Evolutionary conservation across 2,888 invertebrate genomes (phyloP).

Genomic region (Candidula unifasciata): DNA sequence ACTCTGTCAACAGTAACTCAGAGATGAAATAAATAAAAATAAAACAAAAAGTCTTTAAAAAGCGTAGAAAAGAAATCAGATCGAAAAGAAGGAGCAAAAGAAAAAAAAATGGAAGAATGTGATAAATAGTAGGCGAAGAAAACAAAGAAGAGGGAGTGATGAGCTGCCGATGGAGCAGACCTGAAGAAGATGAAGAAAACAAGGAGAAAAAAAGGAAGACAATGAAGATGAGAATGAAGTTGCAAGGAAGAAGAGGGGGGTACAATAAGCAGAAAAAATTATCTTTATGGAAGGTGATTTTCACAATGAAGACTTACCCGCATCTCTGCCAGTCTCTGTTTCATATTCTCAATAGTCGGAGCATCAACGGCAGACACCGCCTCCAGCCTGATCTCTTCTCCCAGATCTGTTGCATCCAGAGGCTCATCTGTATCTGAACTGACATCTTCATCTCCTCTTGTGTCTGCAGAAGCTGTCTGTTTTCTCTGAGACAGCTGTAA

Average conservation of each 20-base stretch:
- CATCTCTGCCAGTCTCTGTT: conserved; percentile 71
- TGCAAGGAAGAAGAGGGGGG: background rate
- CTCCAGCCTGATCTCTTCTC: conserved; percentile 54
- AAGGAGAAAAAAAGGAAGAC: background rate
- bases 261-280: background rate
- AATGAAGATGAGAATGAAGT: background rate
- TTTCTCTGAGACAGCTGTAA: background rate
- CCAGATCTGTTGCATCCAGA: conserved; percentile 60
- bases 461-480: background rate
- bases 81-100: too few relatives aligned
- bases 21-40: too few relatives aligned
- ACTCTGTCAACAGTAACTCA: too few relatives aligned
- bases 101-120: too few relatives aligned
- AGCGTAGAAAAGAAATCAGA: too few relatives aligned
- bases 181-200: background rate
- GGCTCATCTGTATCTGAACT: conserved; percentile 67
- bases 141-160: too few relatives aligned
- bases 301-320: conserved; percentile 61
- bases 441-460: conserved; percentile 56
- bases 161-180: too few relatives aligned
- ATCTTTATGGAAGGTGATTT: background rate
- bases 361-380: conserved; percentile 65
- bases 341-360: conserved; percentile 69
- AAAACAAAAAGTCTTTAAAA: too few relatives aligned
- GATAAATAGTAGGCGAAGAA: too few relatives aligned